phyloP scores from a whole-genome alignment of 2,113 vertebrate genomes.

The Silurus asotus region DNA sequence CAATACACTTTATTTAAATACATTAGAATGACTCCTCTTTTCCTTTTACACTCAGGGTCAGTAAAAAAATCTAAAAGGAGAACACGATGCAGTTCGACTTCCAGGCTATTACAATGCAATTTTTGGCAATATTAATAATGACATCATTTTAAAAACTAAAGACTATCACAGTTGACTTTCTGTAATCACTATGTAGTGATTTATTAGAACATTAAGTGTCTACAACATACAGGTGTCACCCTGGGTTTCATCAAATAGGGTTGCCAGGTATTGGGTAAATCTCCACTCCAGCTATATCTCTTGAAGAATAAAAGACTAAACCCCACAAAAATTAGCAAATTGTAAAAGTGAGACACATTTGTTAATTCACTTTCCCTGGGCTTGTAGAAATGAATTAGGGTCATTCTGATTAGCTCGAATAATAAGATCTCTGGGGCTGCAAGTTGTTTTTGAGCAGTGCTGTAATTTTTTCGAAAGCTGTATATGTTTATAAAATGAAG shows the following conservation, averaged over 20 bases:
- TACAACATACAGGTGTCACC: not conserved
- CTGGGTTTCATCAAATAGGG: not conserved
- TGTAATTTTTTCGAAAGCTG: too few species aligned
- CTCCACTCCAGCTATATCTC: not conserved
- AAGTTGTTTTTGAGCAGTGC: too few species aligned
- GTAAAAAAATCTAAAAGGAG: not conserved
- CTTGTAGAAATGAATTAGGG: too few species aligned
- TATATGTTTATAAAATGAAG: too few species aligned
- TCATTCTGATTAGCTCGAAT: too few species aligned
- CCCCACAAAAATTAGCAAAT: not conserved
- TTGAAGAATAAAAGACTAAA: not conserved
- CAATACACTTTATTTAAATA: slow-evolving; percentile 31
- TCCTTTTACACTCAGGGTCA: slow-evolving; percentile 19
- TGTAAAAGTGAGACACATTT: not conserved
- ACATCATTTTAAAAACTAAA: not conserved
- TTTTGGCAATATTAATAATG: not conserved
- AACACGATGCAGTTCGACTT: not conserved
- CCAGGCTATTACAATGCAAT: not conserved
- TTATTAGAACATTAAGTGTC: not conserved
- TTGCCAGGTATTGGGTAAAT: not conserved
- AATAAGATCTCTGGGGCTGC: too few species aligned
- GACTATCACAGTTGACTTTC: not conserved
- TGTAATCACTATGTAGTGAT: not conserved
- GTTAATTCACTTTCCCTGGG: too few species aligned
- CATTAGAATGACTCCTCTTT: slow-evolving; percentile 25